Evolutionary conservation across 2,113 vertebrate species (phyloP).

Genomic region (Bujurquina vittata): DNA sequence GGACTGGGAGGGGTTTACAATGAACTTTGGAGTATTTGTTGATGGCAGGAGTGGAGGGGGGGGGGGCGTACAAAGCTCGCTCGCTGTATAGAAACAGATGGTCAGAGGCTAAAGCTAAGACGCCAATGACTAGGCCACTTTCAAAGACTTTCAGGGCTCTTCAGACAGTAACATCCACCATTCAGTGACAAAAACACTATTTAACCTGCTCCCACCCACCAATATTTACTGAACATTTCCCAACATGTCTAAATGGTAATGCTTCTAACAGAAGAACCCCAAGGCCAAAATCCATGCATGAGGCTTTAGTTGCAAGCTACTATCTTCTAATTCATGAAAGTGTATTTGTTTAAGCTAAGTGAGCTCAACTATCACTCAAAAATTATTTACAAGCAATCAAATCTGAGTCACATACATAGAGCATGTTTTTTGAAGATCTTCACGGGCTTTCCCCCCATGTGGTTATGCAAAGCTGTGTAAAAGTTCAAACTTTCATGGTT

Average conservation of each 20-base stretch:
- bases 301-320: neutral
- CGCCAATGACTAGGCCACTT: constrained; percentile 41
- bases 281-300: neutral
- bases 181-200: neutral
- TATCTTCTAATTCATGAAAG: too few species aligned
- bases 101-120: constrained; percentile 54
- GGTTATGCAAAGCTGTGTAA: too few species aligned
- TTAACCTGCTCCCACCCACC: neutral
- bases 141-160: constrained; percentile 39
- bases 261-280: neutral
- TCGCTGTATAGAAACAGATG: constrained; percentile 63
- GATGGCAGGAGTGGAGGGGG: constrained; percentile 2
- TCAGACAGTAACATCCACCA: constrained; percentile 7
- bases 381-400: neutral
- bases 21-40: constrained; percentile 69
- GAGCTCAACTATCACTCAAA: neutral
- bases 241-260: neutral
- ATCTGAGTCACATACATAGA: neutral
- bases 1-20: constrained; percentile 58
- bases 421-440: too few species aligned
- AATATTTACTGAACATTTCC: neutral
- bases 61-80: constrained; percentile 5
- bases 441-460: too few species aligned
- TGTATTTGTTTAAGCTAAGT: too few species aligned
- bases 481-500: too few species aligned